Evolutionary conservation across 1,140 invertebrate species (phyloP).

Genomic region (Lycorma delicatula): DNA sequence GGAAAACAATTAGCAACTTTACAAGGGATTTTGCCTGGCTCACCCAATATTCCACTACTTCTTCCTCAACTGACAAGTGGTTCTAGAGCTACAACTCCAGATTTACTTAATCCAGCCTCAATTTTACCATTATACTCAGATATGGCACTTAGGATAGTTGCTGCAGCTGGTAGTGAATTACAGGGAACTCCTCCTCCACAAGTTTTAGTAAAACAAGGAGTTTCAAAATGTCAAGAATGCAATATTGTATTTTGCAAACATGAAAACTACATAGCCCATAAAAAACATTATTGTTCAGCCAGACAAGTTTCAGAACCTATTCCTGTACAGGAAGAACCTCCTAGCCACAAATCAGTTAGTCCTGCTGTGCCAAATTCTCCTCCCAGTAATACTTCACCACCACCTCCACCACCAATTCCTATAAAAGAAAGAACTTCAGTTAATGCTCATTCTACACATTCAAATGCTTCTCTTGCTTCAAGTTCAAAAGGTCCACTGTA

Average conservation of each 20-base stretch:
- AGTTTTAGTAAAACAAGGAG: slow-evolving; percentile 72
- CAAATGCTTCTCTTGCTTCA: slow-evolving; percentile 19
- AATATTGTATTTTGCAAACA: slow-evolving; percentile 95
- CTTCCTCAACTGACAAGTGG: slow-evolving; percentile 19
- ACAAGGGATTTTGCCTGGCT: slow-evolving; percentile 13
- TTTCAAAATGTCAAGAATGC: slow-evolving; percentile 88
- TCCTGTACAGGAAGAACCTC: slow-evolving; percentile 40
- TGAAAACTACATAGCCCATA: slow-evolving; percentile 90
- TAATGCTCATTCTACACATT: slow-evolving; percentile 15
- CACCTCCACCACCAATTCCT: slow-evolving; percentile 13
- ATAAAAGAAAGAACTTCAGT: slow-evolving; percentile 19
- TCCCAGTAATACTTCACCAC: slow-evolving; percentile 18
- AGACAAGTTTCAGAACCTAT: slow-evolving; percentile 35
- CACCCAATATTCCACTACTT: slow-evolving; percentile 21
- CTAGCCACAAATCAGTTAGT: slow-evolving; percentile 22
- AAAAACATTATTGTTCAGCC: slow-evolving; percentile 87
- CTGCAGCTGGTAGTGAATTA: slow-evolving; percentile 38
- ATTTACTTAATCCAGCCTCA: slow-evolving; percentile 19
- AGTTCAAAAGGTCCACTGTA: slow-evolving; percentile 41
- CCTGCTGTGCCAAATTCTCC: slow-evolving; percentile 20
- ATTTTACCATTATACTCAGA: slow-evolving; percentile 29
- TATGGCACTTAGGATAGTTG: slow-evolving; percentile 34
- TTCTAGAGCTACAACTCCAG: slow-evolving; percentile 12
- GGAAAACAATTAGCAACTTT: slow-evolving; percentile 14
- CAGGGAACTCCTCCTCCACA: slow-evolving; percentile 42